These are phyloP conservation scores for Tetranychus urticae DNA, from an alignment of 1,140 invertebrate genomes.

Conservation along the genomic window DNA sequence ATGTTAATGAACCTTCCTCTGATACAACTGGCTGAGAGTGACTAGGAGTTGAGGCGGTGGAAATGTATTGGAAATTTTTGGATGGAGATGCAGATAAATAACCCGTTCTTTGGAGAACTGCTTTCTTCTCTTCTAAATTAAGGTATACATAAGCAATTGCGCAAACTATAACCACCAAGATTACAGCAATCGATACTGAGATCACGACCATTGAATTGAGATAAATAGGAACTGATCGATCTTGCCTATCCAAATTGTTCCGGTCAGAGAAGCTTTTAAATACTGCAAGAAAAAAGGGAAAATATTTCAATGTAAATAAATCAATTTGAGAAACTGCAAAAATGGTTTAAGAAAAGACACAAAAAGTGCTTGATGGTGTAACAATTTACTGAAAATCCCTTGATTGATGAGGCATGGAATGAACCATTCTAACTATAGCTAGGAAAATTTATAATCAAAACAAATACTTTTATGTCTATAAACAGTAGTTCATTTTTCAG, in stretches of 20 bases:
- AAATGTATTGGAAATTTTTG: conserved; percentile 9
- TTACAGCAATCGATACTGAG: conserved; percentile 11
- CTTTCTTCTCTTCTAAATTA: conserved; percentile 11
- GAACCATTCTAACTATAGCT: no score
- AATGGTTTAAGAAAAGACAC: no score
- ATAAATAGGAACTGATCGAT: conserved; percentile 10
- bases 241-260: not conserved
- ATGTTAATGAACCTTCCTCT: conserved; percentile 4
- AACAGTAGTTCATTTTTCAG: no score
- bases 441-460: no score
- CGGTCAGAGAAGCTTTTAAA: no score
- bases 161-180: conserved; percentile 13
- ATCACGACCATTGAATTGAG: conserved; percentile 9
- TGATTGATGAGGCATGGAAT: no score
- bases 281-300: no score
- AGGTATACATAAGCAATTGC: conserved; percentile 13
- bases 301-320: no score
- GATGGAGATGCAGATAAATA: conserved; percentile 1
- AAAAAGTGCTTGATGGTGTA: no score
- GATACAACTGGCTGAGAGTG: not conserved
- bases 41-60: not conserved
- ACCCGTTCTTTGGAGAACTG: not conserved
- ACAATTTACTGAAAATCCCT: no score
- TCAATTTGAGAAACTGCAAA: no score
- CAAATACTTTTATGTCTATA: no score